These are phyloP conservation scores for Ibidorhyncha struthersii DNA, from an alignment of 2,113 vertebrate genomes.

Conservation along the genomic window DNA sequence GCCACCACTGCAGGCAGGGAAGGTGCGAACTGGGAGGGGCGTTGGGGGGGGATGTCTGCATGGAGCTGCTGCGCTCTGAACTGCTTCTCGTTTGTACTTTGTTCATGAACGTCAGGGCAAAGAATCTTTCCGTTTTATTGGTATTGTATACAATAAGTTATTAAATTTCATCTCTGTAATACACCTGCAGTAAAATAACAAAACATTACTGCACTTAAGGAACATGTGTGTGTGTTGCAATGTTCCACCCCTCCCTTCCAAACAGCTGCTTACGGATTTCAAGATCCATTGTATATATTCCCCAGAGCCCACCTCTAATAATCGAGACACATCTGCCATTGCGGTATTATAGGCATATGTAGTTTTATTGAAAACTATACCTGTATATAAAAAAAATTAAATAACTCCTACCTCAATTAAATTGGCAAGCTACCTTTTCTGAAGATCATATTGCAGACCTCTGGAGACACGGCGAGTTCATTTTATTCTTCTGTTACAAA, in stretches of 20 bases:
- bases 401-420: slow-evolving; percentile 76
- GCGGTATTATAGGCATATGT: slow-evolving; percentile 76
- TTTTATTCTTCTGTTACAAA: slow-evolving; percentile 67
- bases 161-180: slow-evolving; percentile 72
- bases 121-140: slow-evolving; percentile 64
- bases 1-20: accelerated
- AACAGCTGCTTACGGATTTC: slow-evolving; percentile 83
- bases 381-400: slow-evolving; percentile 74
- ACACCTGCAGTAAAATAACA: slow-evolving; percentile 76
- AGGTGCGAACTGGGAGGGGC: background rate
- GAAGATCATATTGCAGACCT: slow-evolving; percentile 69
- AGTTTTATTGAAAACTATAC: slow-evolving; percentile 79
- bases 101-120: slow-evolving; percentile 33
- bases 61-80: background rate
- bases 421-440: slow-evolving; percentile 72
- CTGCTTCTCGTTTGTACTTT: background rate
- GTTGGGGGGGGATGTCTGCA: too few species aligned
- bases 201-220: slow-evolving; percentile 72
- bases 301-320: slow-evolving; percentile 81
- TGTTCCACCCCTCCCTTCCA: slow-evolving; percentile 63
- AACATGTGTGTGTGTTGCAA: slow-evolving; percentile 74
- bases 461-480: slow-evolving; percentile 56
- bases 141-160: slow-evolving; percentile 64
- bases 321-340: slow-evolving; percentile 85
- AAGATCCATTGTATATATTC: slow-evolving; percentile 76